Evolutionary conservation across 2,797 vertebrate genomes (phyloP).

Genomic region (Chelon auratus): DNA sequence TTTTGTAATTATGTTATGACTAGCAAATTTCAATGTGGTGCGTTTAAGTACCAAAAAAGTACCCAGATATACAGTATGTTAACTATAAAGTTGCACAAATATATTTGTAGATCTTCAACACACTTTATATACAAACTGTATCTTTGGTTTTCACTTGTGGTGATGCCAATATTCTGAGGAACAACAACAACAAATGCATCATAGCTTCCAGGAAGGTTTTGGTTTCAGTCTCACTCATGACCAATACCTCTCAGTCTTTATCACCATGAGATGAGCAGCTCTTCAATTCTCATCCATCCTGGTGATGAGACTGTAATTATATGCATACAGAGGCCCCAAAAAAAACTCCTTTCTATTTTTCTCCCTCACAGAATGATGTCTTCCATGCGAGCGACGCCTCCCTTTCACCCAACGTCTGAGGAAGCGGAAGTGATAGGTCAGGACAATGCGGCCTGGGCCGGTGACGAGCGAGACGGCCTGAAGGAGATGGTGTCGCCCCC

Average conservation of each 20-base stretch:
- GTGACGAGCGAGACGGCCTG: slow-evolving; percentile 85
- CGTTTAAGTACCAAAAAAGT: background rate
- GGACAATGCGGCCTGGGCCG: slow-evolving; percentile 86
- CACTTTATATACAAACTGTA: background rate
- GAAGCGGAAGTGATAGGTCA: slow-evolving; percentile 90
- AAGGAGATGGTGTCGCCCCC: slow-evolving; percentile 84
- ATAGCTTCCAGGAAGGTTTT: background rate
- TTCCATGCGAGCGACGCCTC: slow-evolving; percentile 94
- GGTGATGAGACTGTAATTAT: background rate
- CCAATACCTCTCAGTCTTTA: slow-evolving; percentile 1
- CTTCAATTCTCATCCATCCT: background rate
- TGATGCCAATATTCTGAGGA: background rate
- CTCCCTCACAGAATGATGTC: slow-evolving; percentile 92
- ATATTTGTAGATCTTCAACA: background rate
- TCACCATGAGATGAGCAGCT: slow-evolving; percentile 2
- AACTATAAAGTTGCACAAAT: background rate
- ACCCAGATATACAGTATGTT: background rate
- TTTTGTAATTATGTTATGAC: too few species aligned
- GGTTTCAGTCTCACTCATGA: background rate
- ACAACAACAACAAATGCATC: background rate
- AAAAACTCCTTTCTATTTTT: slow-evolving; percentile 1
- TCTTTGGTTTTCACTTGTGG: background rate
- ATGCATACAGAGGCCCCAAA: background rate
- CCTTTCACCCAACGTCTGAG: slow-evolving; percentile 88
- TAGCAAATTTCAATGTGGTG: background rate